These are phyloP conservation scores for Heteromyza rotundicornis DNA, from an alignment of 2,888 invertebrate genomes.

Conservation along the genomic window DNA sequence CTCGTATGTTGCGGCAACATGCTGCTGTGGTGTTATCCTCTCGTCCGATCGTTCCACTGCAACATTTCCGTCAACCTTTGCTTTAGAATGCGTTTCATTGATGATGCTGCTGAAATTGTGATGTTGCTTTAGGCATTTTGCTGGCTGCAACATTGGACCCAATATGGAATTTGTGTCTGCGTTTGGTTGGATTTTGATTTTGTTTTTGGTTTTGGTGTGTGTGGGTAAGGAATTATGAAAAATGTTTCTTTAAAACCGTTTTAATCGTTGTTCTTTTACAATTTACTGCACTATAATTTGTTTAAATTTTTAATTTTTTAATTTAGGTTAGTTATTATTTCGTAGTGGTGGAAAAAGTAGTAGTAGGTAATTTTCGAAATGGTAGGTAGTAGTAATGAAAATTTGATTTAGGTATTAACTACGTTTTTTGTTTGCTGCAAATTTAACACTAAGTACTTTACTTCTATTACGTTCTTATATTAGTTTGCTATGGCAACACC, in stretches of 20 bases:
- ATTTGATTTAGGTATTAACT: neutral
- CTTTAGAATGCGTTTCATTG: constrained; percentile 14
- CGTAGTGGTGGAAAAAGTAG: neutral
- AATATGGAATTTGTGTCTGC: constrained; percentile 35
- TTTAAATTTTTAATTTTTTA: neutral
- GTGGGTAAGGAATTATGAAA: constrained; percentile 18
- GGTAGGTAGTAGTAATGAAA: neutral
- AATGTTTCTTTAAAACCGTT: constrained; percentile 41
- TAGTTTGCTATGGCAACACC: too few species aligned
- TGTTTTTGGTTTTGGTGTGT: constrained; percentile 21
- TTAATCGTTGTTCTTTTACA: constrained; percentile 41
- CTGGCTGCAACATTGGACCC: constrained; percentile 54
- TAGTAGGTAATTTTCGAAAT: neutral
- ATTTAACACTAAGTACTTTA: neutral
- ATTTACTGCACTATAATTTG: constrained; percentile 14
- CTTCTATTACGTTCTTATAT: neutral
- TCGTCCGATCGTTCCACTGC: neutral
- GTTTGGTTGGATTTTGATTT: constrained; percentile 12
- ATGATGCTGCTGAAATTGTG: constrained; percentile 22
- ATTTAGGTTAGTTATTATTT: neutral
- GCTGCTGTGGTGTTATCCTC: neutral
- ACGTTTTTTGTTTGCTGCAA: too few species aligned
- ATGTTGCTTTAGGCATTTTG: constrained; percentile 43
- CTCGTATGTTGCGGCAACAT: neutral
- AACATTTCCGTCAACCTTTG: constrained; percentile 15